A percentile compares a stretch with the other conserved stretches of the same genome.
Evolutionary conservation across 2,113 vertebrate genomes (phyloP).

Genomic region (Dasyornis broadbenti): DNA sequence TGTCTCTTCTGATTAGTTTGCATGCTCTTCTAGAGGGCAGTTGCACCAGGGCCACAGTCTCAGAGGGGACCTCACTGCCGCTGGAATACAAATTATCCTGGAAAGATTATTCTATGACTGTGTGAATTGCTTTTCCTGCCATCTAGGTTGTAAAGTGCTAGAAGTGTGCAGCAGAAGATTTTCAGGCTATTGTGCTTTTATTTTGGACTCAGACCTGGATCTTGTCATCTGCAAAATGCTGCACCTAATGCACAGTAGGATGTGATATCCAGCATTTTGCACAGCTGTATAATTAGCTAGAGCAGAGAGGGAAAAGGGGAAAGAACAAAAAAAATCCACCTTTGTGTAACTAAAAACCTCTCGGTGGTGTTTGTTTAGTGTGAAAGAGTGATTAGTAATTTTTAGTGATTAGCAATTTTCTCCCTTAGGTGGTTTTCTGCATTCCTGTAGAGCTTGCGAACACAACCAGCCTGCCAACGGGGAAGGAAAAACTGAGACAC

Average conservation of each 20-base stretch:
- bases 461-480: slow-evolving; percentile 37
- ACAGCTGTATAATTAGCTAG: slow-evolving; percentile 58
- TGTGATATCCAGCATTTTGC: slow-evolving; percentile 44
- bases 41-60: neutral
- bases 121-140: neutral
- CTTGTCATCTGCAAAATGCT: slow-evolving; percentile 41
- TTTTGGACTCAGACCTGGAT: slow-evolving; percentile 60
- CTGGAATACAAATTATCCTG: neutral
- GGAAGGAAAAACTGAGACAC: slow-evolving; percentile 35
- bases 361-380: slow-evolving; percentile 72
- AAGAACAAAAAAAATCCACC: neutral
- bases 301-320: neutral
- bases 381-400: slow-evolving; percentile 74
- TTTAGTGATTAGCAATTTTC: slow-evolving; percentile 74
- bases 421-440: slow-evolving; percentile 71
- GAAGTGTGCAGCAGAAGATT: slow-evolving; percentile 32
- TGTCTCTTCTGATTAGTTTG: neutral
- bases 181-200: slow-evolving; percentile 47
- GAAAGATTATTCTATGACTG: neutral
- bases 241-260: slow-evolving; percentile 46
- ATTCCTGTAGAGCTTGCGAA: slow-evolving; percentile 60
- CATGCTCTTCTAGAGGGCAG: neutral
- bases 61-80: neutral
- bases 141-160: neutral
- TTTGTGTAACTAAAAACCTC: slow-evolving; percentile 63